Evolutionary conservation across 2,888 invertebrate species (phyloP).

Genomic region (Pterobdella sp.): DNA sequence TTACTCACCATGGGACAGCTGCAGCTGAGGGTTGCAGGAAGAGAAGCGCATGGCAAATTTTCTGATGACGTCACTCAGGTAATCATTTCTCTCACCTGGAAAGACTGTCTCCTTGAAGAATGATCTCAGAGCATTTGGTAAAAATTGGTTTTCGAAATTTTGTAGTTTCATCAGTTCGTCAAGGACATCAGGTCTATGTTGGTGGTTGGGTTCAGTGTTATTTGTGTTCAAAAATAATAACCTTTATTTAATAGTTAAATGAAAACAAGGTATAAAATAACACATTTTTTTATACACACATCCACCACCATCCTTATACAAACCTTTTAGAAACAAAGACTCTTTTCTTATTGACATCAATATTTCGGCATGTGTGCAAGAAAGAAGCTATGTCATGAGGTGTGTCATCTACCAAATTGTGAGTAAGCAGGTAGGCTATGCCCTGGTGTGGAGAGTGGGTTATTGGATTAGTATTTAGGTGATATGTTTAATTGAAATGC

Average conservation of each 20-base stretch:
- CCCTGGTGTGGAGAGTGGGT: slow-evolving; percentile 43
- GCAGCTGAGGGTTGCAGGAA: slow-evolving; percentile 52
- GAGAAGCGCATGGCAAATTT: slow-evolving; percentile 53
- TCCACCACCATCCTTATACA: no score
- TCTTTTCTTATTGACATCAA: slow-evolving; percentile 48
- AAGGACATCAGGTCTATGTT: slow-evolving; percentile 46
- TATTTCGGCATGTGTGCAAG: slow-evolving; percentile 47
- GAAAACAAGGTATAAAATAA: no score
- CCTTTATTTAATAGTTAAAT: no score
- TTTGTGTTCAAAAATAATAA: no score
- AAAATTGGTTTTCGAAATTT: slow-evolving; percentile 52
- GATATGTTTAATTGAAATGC: neutral
- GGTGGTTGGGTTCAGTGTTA: neutral
- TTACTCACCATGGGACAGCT: slow-evolving; percentile 49
- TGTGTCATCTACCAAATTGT: slow-evolving; percentile 48
- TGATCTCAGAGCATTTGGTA: slow-evolving; percentile 53
- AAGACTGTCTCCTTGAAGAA: slow-evolving; percentile 53
- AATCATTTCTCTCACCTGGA: slow-evolving; percentile 51
- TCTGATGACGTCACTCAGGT: slow-evolving; percentile 51
- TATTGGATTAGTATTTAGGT: neutral
- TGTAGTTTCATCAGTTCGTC: slow-evolving; percentile 52
- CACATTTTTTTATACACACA: no score
- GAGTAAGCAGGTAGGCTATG: slow-evolving; percentile 49
- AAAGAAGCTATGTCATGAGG: slow-evolving; percentile 52
- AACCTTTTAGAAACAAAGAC: slow-evolving; percentile 51